Base-by-base conservation (phyloP, 2,888 invertebrate genomes). In the Agrotis puta region DNA sequence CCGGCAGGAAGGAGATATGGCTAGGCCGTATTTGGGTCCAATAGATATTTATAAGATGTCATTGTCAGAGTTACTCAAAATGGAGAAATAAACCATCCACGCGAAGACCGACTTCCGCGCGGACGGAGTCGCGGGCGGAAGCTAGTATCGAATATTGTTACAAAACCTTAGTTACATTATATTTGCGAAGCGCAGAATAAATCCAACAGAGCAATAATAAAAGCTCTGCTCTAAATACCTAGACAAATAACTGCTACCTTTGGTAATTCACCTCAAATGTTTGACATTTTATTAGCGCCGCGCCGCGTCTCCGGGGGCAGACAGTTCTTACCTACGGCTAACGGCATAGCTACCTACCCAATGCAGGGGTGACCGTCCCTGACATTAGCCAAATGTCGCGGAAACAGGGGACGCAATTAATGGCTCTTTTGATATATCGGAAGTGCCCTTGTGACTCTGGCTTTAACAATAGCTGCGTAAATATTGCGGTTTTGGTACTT, bases 311-410 rank as follows among this genome's bases (percentile, higher is more conserved):
- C 56, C 22, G 33, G 69, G 54, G 74, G 64, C 67, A 62, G 47
- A 51, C 33, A 27, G 47, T 64, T 77, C 58, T 70, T 64, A 59
- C 61, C 64, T 74, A 74, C 70, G 67, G 71, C 51, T 47, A 50
- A 57, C 69, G 33, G 56, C 7, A 1, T 11, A 6, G 22, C 70
- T 66, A 59, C 81, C 70, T 66, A 59, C 81, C 81, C 81, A 48
- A 68, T 33, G 64, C 18, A 53, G 70, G 69, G 79, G 78, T 79
- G 67, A 53, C 81, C 47, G 63, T 59, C 83, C 65, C 71, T 87
- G 88, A 84, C 89, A 88, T 88, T 89, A 88, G 83, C 83, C 81
- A 87, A 89, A 89, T 89, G 89, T 86, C 87, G 86, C 62, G 77
- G 81, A 85, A 85, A 83, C 82, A 74, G 74, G 82, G 85, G 86